Evolutionary conservation across 2,797 vertebrate species (phyloP).

Genomic region (Chaunax sp.): DNA sequence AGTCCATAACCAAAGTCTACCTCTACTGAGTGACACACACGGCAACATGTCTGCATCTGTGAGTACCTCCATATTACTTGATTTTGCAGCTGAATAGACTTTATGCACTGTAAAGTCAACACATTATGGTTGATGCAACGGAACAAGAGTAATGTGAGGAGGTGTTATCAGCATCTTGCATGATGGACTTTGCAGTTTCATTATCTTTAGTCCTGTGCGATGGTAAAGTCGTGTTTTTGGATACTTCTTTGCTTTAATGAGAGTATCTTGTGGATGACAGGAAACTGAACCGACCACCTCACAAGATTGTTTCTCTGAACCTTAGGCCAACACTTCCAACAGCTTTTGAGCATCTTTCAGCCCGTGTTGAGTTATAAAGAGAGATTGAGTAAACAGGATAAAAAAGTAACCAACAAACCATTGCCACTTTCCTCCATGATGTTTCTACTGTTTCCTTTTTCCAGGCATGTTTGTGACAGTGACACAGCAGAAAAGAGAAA

Average conservation of each 20-base stretch:
- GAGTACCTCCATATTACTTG: conserved; percentile 40
- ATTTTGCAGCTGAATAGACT: conserved; percentile 1
- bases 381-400: no score
- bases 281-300: no score
- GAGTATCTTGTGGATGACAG: neutral
- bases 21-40: neutral
- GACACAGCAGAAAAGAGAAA: no score
- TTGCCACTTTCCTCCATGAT: no score
- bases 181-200: conserved; percentile 7
- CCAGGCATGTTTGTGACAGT: no score
- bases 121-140: neutral
- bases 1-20: conserved; percentile 58
- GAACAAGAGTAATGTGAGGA: neutral
- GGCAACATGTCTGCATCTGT: conserved; percentile 56
- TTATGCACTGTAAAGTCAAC: neutral
- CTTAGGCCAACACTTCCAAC: neutral
- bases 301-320: neutral
- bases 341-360: neutral
- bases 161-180: neutral
- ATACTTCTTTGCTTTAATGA: neutral
- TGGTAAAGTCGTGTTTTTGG: neutral
- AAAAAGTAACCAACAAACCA: no score
- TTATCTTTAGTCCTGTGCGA: neutral
- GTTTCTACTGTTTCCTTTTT: no score
- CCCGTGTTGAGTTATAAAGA: no score